Conservation (phyloP, 2,113 vertebrate genomes). For the Ibidorhyncha struthersii region DNA sequence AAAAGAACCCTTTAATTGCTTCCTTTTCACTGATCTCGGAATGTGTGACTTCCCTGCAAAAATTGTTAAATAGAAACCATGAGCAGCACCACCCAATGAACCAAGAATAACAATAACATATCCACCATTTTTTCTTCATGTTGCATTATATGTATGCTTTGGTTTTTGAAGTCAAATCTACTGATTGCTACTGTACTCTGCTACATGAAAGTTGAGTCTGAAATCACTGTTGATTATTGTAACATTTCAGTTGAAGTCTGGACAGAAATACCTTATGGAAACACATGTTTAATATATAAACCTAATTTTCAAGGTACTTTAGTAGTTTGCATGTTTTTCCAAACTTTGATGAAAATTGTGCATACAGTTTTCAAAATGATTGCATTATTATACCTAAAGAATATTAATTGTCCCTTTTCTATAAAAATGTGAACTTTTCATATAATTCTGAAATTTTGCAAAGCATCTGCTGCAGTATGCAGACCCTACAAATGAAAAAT, state of each 20-base stretch:
- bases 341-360: neutral
- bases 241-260: neutral
- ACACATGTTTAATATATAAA: neutral
- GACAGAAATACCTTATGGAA: neutral
- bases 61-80: neutral
- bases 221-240: neutral
- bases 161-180: neutral
- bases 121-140: neutral
- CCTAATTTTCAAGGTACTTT: neutral
- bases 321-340: neutral
- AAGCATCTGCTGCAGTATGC: neutral
- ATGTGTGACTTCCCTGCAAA: neutral
- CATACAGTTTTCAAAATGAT: neutral
- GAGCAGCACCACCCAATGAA: neutral
- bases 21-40: neutral
- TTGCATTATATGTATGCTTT: neutral
- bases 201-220: neutral
- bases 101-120: neutral
- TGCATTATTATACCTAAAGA: neutral
- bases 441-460: neutral
- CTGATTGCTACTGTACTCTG: neutral
- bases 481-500: neutral
- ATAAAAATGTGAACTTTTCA: neutral
- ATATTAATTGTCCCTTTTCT: neutral
- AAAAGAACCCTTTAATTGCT: neutral